Base-by-base conservation (phyloP, 37 sponge, comb jelly and placozoan species). In the Dysidea cf. avara region DNA sequence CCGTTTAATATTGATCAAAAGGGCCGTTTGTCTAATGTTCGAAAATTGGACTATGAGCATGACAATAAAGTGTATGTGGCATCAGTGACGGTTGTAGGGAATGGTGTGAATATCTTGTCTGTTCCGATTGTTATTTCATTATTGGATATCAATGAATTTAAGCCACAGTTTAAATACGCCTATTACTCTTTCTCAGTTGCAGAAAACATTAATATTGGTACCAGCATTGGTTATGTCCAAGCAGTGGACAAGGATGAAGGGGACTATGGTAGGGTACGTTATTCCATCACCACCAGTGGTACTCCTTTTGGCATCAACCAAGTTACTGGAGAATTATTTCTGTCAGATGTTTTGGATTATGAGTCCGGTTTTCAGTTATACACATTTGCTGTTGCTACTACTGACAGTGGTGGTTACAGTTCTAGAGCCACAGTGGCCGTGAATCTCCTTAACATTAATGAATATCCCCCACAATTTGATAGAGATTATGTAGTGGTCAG, bases 91-190 rank as follows among this genome's bases (percentile, higher is more conserved):
- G 38, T 66, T 7, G 68, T 68, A 5, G 25, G 43, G 7, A 64
- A 77, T 38, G 40, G 21, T 51, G 78, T 32, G 14, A 55, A 35
- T 1, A 34, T 48, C 20, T 71, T 36, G 3, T 36, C 62, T 31
- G 67, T 68, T 26, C 54, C 67, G 17, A n/a, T 68, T 43, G 57
- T 33, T 25, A 32, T 18, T 2, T 26, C 48, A 7, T 65, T 88
- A 3, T n/a, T 51, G 0, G 89, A 88, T 64, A 66, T 74, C n/a
- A 88, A 88, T 77, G 89, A 88, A 55, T 75, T 71, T 50, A 77
- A 78, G 43, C 89, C 89, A 7, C 55, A 58, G 24, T 82, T 88
- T 49, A 20, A 56, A 1, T 16, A 3, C n/a, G 18, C 9, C 32
- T 11, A 7, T 38, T 1, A 61, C n/a, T 37, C 31, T 24, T 35